Evolutionary conservation across 2,888 invertebrate genomes (phyloP).

Genomic region (Cataglyphis altisquamis): DNA sequence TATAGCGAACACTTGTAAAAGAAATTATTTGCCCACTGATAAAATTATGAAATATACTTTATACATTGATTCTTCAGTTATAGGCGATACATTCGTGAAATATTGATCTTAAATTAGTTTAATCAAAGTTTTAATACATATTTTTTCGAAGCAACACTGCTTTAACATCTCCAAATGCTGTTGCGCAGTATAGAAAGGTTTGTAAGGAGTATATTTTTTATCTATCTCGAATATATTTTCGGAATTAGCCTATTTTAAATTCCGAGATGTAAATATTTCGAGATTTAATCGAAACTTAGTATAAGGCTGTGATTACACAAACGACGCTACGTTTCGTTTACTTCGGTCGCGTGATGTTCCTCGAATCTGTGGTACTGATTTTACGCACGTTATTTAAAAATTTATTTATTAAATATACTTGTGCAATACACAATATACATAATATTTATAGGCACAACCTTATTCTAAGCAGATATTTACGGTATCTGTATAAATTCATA

Average conservation of each 20-base stretch:
- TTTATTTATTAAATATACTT: slow-evolving; percentile 23
- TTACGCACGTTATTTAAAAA: slow-evolving; percentile 18
- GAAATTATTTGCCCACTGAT: slow-evolving; percentile 35
- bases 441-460: slow-evolving; percentile 47
- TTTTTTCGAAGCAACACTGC: slow-evolving; percentile 32
- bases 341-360: background rate
- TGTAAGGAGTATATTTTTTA: background rate
- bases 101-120: slow-evolving; percentile 31
- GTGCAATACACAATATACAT: slow-evolving; percentile 45
- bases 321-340: background rate
- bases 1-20: slow-evolving; percentile 56
- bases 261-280: background rate
- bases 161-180: background rate
- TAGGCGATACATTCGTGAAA: slow-evolving; percentile 54
- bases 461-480: slow-evolving; percentile 56
- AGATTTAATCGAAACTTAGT: slow-evolving; percentile 51
- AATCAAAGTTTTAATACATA: slow-evolving; percentile 35
- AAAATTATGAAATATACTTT: slow-evolving; percentile 48
- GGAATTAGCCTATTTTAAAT: background rate
- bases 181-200: slow-evolving; percentile 2
- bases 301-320: slow-evolving; percentile 46
- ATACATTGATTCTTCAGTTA: slow-evolving; percentile 48
- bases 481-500: slow-evolving; percentile 59
- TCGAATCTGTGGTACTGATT: background rate
- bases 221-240: slow-evolving; percentile 6